A percentile compares a stretch with the other conserved stretches of the same genome.
These are phyloP conservation scores for Rhipidura dahli DNA, from an alignment of 2,113 vertebrate genomes.

Conservation along the genomic window DNA sequence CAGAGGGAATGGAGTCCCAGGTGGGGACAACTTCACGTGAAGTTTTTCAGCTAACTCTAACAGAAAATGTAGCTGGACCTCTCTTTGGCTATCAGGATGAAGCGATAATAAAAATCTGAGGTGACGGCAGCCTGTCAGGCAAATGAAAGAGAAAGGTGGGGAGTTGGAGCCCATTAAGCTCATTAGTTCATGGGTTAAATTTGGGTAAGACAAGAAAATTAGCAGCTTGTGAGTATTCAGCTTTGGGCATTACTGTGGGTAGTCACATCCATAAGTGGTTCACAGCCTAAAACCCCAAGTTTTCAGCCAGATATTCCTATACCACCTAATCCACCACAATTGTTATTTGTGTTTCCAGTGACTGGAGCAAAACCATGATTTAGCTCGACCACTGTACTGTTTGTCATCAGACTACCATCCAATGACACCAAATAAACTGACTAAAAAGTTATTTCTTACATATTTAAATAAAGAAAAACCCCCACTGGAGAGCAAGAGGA, in stretches of 20 bases:
- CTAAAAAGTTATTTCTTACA: background rate
- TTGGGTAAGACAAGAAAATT: background rate
- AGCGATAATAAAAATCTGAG: background rate
- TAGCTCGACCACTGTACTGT: background rate
- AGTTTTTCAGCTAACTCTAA: background rate
- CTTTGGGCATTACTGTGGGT: background rate
- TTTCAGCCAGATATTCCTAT: background rate
- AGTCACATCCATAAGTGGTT: background rate
- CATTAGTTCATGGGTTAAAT: background rate
- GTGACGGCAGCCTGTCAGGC: background rate
- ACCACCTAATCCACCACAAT: background rate
- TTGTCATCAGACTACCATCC: background rate
- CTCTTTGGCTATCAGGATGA: background rate
- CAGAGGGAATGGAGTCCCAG: background rate
- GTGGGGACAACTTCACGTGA: background rate
- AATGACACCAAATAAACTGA: background rate
- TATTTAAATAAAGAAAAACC: background rate
- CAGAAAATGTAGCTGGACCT: background rate
- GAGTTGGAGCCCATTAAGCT: background rate
- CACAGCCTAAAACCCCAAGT: background rate
- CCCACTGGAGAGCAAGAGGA: background rate
- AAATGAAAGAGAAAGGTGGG: background rate
- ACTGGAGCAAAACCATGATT: background rate
- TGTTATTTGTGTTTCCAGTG: background rate
- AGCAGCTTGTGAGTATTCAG: background rate